Evolutionary conservation across 1,140 invertebrate species (phyloP).

Genomic region (Megalopta genalis): DNA sequence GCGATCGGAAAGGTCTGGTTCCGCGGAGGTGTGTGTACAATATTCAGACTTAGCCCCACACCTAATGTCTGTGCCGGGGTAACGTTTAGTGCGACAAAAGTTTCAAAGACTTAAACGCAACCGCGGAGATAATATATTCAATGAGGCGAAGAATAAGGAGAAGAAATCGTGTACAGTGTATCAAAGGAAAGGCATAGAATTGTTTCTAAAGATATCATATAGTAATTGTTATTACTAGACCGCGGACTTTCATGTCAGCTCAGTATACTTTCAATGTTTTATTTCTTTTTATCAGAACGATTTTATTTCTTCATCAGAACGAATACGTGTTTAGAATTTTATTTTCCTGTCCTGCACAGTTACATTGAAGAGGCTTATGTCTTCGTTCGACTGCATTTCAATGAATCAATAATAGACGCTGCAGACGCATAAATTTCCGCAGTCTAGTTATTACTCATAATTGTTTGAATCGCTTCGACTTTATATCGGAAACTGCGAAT

Average conservation of each 20-base stretch:
- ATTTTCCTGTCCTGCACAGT: too few relatives aligned
- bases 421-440: too few relatives aligned
- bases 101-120: slow-evolving; percentile 24
- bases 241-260: too few relatives aligned
- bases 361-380: too few relatives aligned
- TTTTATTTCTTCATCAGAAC: too few relatives aligned
- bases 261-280: too few relatives aligned
- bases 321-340: too few relatives aligned
- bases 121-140: slow-evolving; percentile 22
- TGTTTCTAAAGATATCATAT: slow-evolving; percentile 58
- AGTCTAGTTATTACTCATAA: slow-evolving; percentile 30
- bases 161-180: slow-evolving; percentile 73
- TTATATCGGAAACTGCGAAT: slow-evolving; percentile 58
- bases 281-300: too few relatives aligned
- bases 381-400: too few relatives aligned
- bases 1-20: slow-evolving; percentile 89
- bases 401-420: too few relatives aligned
- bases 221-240: slow-evolving; percentile 41
- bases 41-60: slow-evolving; percentile 76
- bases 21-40: slow-evolving; percentile 86
- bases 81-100: slow-evolving; percentile 23
- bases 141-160: not conserved
- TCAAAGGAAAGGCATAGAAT: slow-evolving; percentile 67
- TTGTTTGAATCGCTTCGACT: slow-evolving; percentile 44
- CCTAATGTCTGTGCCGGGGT: not conserved